A percentile compares a stretch with the other conserved stretches of the same genome.
phyloP scores from a whole-genome alignment of 2,113 vertebrate genomes.

The Brienomyrus longianalis region DNA sequence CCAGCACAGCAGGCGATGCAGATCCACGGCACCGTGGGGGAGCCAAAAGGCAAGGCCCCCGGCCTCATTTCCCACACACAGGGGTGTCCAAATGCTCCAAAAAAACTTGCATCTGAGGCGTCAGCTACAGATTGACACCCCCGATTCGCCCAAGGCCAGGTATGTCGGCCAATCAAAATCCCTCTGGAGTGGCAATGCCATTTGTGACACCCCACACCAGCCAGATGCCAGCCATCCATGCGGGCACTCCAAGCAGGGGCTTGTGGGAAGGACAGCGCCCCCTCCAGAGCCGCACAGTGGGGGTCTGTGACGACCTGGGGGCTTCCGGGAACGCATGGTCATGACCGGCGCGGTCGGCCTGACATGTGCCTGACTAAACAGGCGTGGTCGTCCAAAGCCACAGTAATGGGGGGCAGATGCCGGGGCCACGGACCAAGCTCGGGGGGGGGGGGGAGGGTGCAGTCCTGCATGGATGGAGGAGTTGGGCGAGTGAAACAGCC shows the following conservation, averaged over 20 bases:
- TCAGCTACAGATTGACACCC: not conserved
- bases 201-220: not conserved
- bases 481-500: not conserved
- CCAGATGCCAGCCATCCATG: not conserved
- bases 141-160: not conserved
- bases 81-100: not conserved
- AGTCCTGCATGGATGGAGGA: not conserved
- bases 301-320: not conserved
- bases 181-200: not conserved
- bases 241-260: not conserved
- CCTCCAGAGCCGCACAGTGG: not conserved
- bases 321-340: conserved; percentile 34
- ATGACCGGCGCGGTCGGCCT: conserved; percentile 44
- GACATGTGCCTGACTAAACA: conserved; percentile 50
- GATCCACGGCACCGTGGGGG: not conserved
- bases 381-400: conserved; percentile 33
- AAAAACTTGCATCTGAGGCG: not conserved
- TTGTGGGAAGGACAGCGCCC: not conserved
- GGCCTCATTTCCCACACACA: not conserved
- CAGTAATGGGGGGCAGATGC: not conserved
- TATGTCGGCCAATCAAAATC: not conserved
- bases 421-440: not conserved
- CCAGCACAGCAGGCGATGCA: not conserved
- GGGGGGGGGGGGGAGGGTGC: not conserved
- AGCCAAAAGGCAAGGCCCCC: not conserved